Evolutionary conservation across 1,140 invertebrate species (phyloP).

Genomic region (Elysia chlorotica): DNA sequence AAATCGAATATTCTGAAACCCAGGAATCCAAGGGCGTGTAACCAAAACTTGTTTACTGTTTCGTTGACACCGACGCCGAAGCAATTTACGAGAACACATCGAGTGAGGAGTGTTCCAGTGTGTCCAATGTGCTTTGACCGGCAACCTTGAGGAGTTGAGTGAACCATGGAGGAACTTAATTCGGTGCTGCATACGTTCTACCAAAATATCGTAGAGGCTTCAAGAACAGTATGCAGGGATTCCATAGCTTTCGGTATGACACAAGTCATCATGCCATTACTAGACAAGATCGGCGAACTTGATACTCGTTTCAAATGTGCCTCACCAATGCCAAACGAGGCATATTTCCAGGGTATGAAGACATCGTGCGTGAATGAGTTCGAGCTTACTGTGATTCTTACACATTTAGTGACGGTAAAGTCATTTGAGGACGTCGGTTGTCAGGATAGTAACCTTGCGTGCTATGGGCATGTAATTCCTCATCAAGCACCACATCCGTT

Average conservation of each 20-base stretch:
- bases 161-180: constrained; percentile 28
- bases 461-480: constrained; percentile 7
- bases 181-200: constrained; percentile 21
- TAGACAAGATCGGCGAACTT: constrained; percentile 17
- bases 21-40: neutral
- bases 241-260: constrained; percentile 27
- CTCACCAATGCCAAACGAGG: constrained; percentile 23
- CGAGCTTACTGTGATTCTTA: constrained; percentile 27
- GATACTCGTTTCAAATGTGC: constrained; percentile 26
- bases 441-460: constrained; percentile 6
- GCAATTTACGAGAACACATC: constrained; percentile 15
- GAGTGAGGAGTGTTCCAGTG: too few relatives aligned
- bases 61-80: constrained; percentile 25
- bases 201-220: constrained; percentile 27
- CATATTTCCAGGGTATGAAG: constrained; percentile 29
- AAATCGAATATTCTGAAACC: neutral
- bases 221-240: constrained; percentile 23
- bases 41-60: constrained; percentile 18
- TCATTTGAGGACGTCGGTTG: constrained; percentile 7
- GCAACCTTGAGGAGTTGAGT: too few relatives aligned
- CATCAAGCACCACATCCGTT: constrained; percentile 14
- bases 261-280: constrained; percentile 21
- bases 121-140: too few relatives aligned
- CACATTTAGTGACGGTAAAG: constrained; percentile 14
- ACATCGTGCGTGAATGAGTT: constrained; percentile 24